These are phyloP conservation scores for Ceratothoa steindachneri DNA, from an alignment of 2,888 invertebrate genomes.

Conservation along the genomic window DNA sequence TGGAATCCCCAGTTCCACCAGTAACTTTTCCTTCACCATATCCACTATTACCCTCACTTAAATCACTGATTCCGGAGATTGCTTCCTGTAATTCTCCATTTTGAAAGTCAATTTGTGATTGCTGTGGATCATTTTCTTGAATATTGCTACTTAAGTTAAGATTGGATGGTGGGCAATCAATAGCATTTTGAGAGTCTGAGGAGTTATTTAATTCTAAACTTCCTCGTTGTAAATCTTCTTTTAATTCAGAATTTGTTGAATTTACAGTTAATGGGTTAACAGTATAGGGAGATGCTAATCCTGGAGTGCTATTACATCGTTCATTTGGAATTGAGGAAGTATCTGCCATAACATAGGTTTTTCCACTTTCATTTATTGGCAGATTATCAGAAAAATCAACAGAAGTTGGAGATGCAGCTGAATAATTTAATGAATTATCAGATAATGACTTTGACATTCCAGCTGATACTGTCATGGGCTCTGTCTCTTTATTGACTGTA, in stretches of 20 bases:
- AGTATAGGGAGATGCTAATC: neutral
- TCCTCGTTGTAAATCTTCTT: neutral
- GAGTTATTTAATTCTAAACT: constrained; percentile 5
- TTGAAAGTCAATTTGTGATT: constrained; percentile 2
- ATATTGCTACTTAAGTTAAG: neutral
- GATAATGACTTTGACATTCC: neutral
- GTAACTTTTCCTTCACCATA: constrained; percentile 40
- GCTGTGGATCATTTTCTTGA: constrained; percentile 1
- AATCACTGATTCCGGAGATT: constrained; percentile 5
- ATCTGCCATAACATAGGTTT: constrained; percentile 5
- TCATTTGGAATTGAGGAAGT: neutral
- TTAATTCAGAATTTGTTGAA: constrained; percentile 3
- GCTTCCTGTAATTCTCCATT: neutral
- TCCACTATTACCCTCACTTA: constrained; percentile 9
- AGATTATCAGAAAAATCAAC: neutral
- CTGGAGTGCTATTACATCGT: neutral
- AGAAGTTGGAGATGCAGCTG: neutral
- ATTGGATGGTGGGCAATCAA: neutral
- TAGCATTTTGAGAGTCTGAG: neutral
- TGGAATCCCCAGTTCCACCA: constrained; percentile 26
- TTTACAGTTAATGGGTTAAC: neutral
- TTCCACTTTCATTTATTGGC: neutral
- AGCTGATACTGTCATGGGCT: neutral
- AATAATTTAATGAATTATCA: neutral
- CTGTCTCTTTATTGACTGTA: neutral